phyloP scores from a whole-genome alignment of 2,888 invertebrate species.

The Cyrtodaria siliqua region DNA sequence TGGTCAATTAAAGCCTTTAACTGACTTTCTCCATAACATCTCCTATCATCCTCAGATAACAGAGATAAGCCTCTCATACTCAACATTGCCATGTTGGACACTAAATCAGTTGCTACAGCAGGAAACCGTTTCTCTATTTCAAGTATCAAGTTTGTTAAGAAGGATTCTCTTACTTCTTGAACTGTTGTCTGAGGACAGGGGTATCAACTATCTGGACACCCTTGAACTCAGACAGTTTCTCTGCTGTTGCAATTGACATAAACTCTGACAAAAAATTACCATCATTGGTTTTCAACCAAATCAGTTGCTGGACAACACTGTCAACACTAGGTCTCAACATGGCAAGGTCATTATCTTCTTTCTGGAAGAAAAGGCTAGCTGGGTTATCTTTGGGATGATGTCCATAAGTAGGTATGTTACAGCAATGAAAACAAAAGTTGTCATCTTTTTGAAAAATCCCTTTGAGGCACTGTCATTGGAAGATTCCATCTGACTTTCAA shows the following conservation, averaged over 20 bases:
- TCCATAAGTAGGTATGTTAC: background rate
- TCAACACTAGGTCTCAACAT: background rate
- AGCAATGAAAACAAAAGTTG: background rate
- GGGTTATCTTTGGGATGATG: slow-evolving; percentile 3
- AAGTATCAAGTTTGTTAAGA: background rate
- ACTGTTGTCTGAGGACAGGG: slow-evolving; percentile 11
- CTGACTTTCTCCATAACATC: background rate
- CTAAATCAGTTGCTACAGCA: background rate
- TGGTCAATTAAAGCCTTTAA: background rate
- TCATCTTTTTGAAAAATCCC: background rate
- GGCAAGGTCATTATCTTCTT: slow-evolving; percentile 1
- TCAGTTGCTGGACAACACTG: slow-evolving; percentile 4
- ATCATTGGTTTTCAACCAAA: slow-evolving; percentile 9
- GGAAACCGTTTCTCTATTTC: background rate
- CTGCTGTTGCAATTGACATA: slow-evolving; percentile 10
- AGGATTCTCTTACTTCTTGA: slow-evolving; percentile 1
- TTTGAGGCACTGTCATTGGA: slow-evolving; percentile 12
- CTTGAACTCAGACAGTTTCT: slow-evolving; percentile 6
- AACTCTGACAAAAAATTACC: slow-evolving; percentile 9
- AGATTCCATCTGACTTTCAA: slow-evolving; percentile 10
- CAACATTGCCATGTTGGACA: background rate
- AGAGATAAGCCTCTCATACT: background rate
- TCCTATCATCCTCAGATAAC: background rate
- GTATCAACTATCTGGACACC: slow-evolving; percentile 1
- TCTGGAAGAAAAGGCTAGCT: slow-evolving; percentile 10